phyloP scores from a whole-genome alignment of 2,888 invertebrate species.

The Oscheius myriophilus region DNA sequence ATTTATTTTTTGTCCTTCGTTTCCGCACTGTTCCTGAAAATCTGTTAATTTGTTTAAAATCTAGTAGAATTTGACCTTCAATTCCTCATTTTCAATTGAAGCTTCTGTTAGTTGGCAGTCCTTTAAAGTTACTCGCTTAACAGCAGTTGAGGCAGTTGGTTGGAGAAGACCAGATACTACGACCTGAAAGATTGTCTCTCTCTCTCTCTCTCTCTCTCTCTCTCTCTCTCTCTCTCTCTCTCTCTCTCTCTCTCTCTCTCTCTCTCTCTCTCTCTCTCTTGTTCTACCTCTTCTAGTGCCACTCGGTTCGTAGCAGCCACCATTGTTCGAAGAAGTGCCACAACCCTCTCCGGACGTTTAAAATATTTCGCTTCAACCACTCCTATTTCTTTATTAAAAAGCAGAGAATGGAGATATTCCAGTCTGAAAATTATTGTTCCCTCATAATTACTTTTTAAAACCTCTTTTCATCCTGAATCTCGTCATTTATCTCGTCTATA shows the following conservation, averaged over 20 bases:
- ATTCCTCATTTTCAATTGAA: neutral
- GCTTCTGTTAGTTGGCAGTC: constrained; percentile 3
- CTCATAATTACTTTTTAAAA: neutral
- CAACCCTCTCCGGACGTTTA: constrained; percentile 1
- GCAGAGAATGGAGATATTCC: constrained; percentile 13
- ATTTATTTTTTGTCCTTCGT: neutral
- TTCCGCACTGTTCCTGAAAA: neutral
- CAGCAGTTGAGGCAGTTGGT: neutral
- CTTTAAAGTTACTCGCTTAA: constrained; percentile 1
- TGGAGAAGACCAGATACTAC: neutral
- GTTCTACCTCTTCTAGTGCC: constrained; percentile 6
- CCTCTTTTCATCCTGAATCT: neutral
- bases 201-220: neutral
- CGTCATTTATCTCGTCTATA: neutral
- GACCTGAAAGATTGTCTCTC: neutral
- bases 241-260: neutral
- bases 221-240: constrained; percentile 4
- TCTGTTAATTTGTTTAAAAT: neutral
- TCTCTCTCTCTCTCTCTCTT: neutral
- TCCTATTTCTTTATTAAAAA: neutral
- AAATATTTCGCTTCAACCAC: constrained; percentile 6
- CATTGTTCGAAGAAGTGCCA: constrained; percentile 3
- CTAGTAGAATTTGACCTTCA: neutral
- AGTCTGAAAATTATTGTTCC: no score
- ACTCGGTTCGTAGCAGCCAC: constrained; percentile 3